phyloP scores from a whole-genome alignment of 1,140 invertebrate genomes.

The Tyrophagus putrescentiae region DNA sequence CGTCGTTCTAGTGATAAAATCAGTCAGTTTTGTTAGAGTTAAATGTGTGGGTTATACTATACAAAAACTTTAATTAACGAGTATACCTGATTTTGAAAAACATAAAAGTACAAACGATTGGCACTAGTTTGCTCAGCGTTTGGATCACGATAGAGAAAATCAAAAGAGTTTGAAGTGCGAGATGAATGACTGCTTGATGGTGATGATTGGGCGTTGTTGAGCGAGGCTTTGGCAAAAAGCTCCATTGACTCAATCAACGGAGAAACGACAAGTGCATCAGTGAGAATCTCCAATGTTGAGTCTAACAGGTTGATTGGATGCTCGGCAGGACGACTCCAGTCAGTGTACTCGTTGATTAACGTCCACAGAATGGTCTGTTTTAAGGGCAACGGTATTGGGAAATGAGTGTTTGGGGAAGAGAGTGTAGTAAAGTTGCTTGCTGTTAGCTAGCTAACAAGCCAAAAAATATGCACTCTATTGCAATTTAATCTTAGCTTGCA shows the following conservation, averaged over 20 bases:
- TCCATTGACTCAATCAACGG: conserved; percentile 79
- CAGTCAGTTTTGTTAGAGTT: conserved; percentile 85
- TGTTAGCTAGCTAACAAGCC: too few species aligned
- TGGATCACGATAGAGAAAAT: conserved; percentile 4
- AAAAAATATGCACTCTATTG: too few species aligned
- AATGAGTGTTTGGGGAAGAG: too few species aligned
- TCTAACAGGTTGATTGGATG: conserved; percentile 83
- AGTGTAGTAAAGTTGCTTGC: too few species aligned
- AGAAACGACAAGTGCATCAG: conserved; percentile 81
- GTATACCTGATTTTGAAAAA: conserved; percentile 11
- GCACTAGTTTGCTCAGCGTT: neutral
- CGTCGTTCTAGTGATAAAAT: conserved; percentile 46
- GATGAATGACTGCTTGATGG: neutral
- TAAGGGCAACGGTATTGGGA: too few species aligned
- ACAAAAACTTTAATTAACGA: conserved; percentile 27
- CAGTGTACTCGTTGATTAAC: conserved; percentile 90
- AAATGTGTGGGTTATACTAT: conserved; percentile 24
- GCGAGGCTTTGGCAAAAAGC: conserved; percentile 51
- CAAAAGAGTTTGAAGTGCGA: conserved; percentile 31
- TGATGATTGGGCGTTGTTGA: conserved; percentile 12
- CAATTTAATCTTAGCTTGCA: too few species aligned
- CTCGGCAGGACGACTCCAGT: conserved; percentile 82
- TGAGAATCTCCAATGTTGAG: conserved; percentile 73
- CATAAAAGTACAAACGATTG: conserved; percentile 10
- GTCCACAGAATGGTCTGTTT: conserved; percentile 89